Evolutionary conservation across 1,140 invertebrate species (phyloP), one percentile per base, ranked within the genome.

Genomic region (Octopus sinensis): DNA sequence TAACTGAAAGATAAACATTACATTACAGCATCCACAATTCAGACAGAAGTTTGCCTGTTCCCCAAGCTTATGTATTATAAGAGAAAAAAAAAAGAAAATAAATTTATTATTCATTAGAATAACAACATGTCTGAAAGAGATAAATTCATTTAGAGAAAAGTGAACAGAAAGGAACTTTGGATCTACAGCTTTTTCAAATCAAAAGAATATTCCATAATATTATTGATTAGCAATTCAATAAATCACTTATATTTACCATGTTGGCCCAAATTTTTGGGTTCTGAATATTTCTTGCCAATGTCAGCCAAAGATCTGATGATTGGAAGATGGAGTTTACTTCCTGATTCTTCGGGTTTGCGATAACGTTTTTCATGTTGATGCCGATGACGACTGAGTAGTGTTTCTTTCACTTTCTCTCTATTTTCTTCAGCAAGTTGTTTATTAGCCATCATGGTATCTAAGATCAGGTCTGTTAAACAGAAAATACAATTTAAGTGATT

Each of bases 261-360:
- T 9, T 9, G 9, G 52, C 52, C 13, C 23, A 88, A 81, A 51
- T 79, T 80, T 62, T 85, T 86, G 5, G 89, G 88, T 30, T 97
- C 96, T 30, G 97, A 98, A 91, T 97, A 96, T 91, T 97, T 98
- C 85, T 95, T 93, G 84, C 97, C 97, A 87, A 99, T 99, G 88
- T 99, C 98, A 30, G 97, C 96, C 83, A 99, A 92, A 9, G 97
- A 99, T 84, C 97, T 93, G 85, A 99, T 98, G 79, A 99, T 94
- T 7, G 97, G 97, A 80, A 99, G 92, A 82, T 96, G 93, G 53
- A 96, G 95, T 92, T 95, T 94, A 73, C 87, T 88, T 78, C 95
- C 93, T 87, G 95, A 95, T 84, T 94, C 87, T 77, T 88, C 86
- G 79, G 84, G 82, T 43, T 83, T 85, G 62, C 85, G 84, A 75